A percentile compares a stretch with the other conserved stretches of the same genome.
phyloP scores from a whole-genome alignment of 1,140 invertebrate species.

The Orchestia grillus region DNA sequence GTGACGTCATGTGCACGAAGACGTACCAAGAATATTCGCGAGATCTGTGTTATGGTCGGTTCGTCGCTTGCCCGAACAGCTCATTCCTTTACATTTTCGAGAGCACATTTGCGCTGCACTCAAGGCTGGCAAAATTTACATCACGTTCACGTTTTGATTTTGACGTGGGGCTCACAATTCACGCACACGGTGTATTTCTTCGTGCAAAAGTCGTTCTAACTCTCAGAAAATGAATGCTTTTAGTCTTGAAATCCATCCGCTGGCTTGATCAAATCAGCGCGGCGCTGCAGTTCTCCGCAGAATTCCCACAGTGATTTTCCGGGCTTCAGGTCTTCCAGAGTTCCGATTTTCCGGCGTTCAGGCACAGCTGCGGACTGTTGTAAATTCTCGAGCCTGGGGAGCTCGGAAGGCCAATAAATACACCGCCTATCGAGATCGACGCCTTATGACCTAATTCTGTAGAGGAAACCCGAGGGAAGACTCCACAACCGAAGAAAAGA shows the following conservation, averaged over 20 bases:
- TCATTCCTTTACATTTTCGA: background rate
- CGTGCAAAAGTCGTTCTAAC: background rate
- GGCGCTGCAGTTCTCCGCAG: background rate
- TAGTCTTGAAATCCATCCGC: background rate
- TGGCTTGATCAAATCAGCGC: background rate
- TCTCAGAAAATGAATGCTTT: background rate
- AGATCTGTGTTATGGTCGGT: background rate
- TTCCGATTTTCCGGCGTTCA: slow-evolving; percentile 43
- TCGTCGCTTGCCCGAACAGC: background rate
- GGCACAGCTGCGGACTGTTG: slow-evolving; percentile 33
- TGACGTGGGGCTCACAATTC: background rate
- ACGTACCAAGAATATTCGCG: background rate
- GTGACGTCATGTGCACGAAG: background rate
- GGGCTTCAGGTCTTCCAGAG: slow-evolving; percentile 14
- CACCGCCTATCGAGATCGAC: slow-evolving; percentile 25
- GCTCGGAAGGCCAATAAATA: slow-evolving; percentile 10
- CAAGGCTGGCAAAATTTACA: background rate
- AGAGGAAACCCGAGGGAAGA: background rate
- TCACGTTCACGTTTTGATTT: background rate
- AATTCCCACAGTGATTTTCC: slow-evolving; percentile 31
- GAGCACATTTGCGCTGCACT: background rate
- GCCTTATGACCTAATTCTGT: background rate
- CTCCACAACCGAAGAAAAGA: background rate
- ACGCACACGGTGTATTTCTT: background rate
- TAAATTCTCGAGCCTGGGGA: background rate